These are phyloP conservation scores for Stichodactyla mertensii DNA, from an alignment of 64 coral and sea anemone genomes.

Conservation along the genomic window DNA sequence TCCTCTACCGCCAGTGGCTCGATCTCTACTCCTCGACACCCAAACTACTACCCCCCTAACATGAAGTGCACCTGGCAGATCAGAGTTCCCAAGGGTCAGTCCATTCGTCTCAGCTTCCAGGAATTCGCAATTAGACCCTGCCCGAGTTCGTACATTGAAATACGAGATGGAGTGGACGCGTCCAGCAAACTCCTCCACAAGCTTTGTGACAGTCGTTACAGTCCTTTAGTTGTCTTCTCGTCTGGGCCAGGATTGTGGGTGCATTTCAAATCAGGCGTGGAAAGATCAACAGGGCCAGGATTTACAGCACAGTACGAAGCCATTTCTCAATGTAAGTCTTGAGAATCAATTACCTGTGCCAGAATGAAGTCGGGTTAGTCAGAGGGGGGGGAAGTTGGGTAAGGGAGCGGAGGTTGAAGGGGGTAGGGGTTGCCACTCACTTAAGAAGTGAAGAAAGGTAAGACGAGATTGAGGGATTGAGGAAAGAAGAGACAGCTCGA, in stretches of 20 bases:
- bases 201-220: not conserved
- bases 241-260: not conserved
- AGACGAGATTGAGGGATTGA: no score
- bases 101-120: slow-evolving; percentile 31
- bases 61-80: slow-evolving; percentile 57
- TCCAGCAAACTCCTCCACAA: not conserved
- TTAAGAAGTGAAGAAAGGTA: no score
- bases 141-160: not conserved
- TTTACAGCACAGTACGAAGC: slow-evolving; percentile 18
- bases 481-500: no score
- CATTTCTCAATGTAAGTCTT: not conserved
- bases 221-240: not conserved
- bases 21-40: slow-evolving; percentile 34
- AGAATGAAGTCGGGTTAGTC: no score
- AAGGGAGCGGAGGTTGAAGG: no score
- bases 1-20: not conserved
- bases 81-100: slow-evolving; percentile 10
- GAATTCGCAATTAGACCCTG: slow-evolving; percentile 16
- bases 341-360: not conserved
- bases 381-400: no score
- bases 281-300: not conserved
- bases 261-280: not conserved
- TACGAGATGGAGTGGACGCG: not conserved
- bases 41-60: slow-evolving; percentile 35
- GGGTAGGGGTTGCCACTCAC: no score